Base-by-base conservation (phyloP, 2,888 invertebrate genomes). In the Limulus polyphemus region DNA sequence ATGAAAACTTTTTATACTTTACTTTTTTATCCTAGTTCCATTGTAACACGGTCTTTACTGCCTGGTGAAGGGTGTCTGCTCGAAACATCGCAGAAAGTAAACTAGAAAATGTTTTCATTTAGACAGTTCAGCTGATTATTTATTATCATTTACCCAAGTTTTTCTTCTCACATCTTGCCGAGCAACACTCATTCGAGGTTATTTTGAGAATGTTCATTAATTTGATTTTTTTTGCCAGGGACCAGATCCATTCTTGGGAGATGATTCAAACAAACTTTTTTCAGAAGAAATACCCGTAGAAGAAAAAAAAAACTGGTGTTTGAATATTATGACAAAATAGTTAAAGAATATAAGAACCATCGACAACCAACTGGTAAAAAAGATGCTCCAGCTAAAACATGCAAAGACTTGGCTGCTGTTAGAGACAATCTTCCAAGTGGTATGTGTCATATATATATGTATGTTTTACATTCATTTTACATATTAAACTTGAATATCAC, bases 321-420 rank as follows among this genome's bases (percentile, higher is more conserved):
- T 71, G 87, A 86, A 73, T 87, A 89, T 0, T 90, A 88, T 73
- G 85, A 90, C 73, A 83, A 87, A 66, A 80, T 91, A 0, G 87
- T 88, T 74, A 79, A 82, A 0, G 85, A 87, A 0, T 84, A 87
- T 68, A 84, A 87, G 69, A 84, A 83, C 69, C 83, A 88, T 74
- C 82, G 84, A 49, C 86, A 84, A 71, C 90, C 92, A 0, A 85
- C 86, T 64, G 94, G 94, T 1, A 83, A 85, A 57, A 85, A 88
- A 73, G 81, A 83, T 32, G 83, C 86, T 0, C 93, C 94, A 0
- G 92, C 88, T 0, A 87, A 86, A 75, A 90, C 90, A 10, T 94
- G 94, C 73, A 82, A 83, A 48, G 90, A 93, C 72, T 83, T 94
- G 58, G 83, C 84, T 68, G 82, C 82, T 50, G 86, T 87, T 57